Percentiles rank a stretch among this genome's conserved stretches.
Evolutionary conservation across 2,888 invertebrate genomes (phyloP).

Genomic region (Parnassius orleans): DNA sequence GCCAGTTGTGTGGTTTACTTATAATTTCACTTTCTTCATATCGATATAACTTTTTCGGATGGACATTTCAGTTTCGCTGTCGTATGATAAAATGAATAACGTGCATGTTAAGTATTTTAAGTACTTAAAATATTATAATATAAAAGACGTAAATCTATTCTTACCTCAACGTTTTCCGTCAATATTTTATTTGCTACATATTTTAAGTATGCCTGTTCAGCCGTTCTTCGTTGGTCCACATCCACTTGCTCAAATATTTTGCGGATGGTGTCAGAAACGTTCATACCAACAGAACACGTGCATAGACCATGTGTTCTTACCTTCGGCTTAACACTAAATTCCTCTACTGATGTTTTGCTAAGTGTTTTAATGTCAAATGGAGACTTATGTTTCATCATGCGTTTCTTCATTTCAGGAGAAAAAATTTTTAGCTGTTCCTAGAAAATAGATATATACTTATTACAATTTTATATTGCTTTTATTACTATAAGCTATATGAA

Average conservation of each 20-base stretch:
- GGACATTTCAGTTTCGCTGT: too few species aligned
- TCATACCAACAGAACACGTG: slow-evolving; percentile 64
- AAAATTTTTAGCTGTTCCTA: slow-evolving; percentile 56
- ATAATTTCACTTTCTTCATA: too few species aligned
- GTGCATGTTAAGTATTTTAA: too few species aligned
- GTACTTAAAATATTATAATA: too few species aligned
- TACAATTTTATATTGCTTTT: background rate
- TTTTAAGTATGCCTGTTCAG: slow-evolving; percentile 64
- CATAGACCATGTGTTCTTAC: slow-evolving; percentile 56
- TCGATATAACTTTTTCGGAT: too few species aligned
- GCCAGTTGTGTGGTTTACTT: too few species aligned
- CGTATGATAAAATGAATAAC: too few species aligned
- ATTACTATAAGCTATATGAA: too few species aligned
- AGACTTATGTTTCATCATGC: slow-evolving; percentile 35
- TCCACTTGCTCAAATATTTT: slow-evolving; percentile 73
- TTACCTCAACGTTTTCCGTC: slow-evolving; percentile 58
- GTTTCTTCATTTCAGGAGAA: slow-evolving; percentile 44
- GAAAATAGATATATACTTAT: background rate
- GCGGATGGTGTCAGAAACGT: slow-evolving; percentile 67
- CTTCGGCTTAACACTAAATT: slow-evolving; percentile 62
- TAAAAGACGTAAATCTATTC: slow-evolving; percentile 4
- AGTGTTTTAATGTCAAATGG: slow-evolving; percentile 47
- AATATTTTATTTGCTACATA: slow-evolving; percentile 68
- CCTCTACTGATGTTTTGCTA: slow-evolving; percentile 64
- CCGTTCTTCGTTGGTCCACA: slow-evolving; percentile 61